Conservation (phyloP, 2,113 vertebrate genomes). For the Phycodurus eques region DNA sequence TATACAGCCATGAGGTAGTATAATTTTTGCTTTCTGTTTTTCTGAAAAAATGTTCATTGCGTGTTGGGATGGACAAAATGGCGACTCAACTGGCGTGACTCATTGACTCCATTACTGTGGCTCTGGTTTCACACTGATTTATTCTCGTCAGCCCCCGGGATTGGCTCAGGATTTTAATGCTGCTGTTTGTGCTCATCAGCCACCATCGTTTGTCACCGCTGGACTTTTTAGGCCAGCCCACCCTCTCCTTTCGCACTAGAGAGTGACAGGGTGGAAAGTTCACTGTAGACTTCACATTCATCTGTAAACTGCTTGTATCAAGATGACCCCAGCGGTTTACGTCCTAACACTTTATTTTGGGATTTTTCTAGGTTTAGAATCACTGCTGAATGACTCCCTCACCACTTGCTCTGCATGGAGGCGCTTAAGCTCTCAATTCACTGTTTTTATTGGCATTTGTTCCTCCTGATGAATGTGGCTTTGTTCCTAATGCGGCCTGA, state of each 20-base stretch:
- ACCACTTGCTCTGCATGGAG: conserved; percentile 1
- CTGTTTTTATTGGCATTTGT: conserved; percentile 27
- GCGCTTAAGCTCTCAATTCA: conserved; percentile 16
- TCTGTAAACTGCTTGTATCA: background rate
- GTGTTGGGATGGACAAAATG: background rate
- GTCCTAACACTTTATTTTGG: background rate
- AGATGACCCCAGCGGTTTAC: background rate
- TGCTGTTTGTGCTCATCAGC: background rate
- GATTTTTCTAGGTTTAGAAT: background rate
- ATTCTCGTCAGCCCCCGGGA: background rate
- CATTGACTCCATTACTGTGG: background rate
- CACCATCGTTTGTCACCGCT: background rate
- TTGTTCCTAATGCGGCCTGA: conserved; percentile 13
- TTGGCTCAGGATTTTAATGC: background rate
- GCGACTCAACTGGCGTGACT: background rate
- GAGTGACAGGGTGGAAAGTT: conserved; percentile 5
- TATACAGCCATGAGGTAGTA: no score
- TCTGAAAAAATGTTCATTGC: background rate
- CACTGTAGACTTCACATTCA: background rate
- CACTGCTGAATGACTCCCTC: background rate
- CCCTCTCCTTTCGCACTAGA: background rate
- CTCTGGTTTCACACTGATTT: conserved; percentile 3
- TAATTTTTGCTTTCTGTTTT: no score
- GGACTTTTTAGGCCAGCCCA: background rate
- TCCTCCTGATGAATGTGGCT: conserved; percentile 27